These are phyloP conservation scores for Drosophila affinis DNA, from an alignment of 2,888 invertebrate genomes.

Conservation along the genomic window DNA sequence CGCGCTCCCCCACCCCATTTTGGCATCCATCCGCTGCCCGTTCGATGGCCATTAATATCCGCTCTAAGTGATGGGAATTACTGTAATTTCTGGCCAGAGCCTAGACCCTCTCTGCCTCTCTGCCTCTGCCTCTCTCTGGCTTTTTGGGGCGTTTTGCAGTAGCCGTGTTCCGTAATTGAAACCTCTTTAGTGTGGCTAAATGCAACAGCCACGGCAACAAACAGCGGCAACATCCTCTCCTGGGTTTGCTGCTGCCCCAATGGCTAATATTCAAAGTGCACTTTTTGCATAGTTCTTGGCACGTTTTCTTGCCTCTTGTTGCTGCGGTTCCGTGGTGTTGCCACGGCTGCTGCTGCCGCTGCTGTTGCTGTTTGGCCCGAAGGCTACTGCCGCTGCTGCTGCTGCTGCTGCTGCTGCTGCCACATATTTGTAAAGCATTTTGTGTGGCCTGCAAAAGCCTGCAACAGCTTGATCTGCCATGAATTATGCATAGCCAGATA, in stretches of 20 bases:
- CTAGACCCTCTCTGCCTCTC: conserved; percentile 63
- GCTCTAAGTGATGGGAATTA: conserved; percentile 82
- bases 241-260: neutral
- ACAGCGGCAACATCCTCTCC: conserved; percentile 23
- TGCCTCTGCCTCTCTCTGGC: conserved; percentile 23
- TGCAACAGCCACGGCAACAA: conserved; percentile 53
- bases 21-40: conserved; percentile 65
- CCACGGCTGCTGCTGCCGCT: conserved; percentile 49
- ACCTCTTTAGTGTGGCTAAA: conserved; percentile 80
- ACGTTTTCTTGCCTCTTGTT: conserved; percentile 56
- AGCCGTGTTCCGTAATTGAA: conserved; percentile 69
- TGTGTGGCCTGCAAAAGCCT: conserved; percentile 63
- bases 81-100: conserved; percentile 76
- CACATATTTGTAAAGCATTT: conserved; percentile 72
- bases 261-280: conserved; percentile 61
- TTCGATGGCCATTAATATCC: conserved; percentile 80
- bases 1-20: no score
- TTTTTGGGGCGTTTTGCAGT: conserved; percentile 58
- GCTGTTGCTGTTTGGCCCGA: conserved; percentile 58
- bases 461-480: conserved; percentile 70
- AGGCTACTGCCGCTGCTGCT: conserved; percentile 49
- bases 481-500: conserved; percentile 75
- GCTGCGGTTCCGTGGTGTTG: conserved; percentile 47
- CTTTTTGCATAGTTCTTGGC: conserved; percentile 79
- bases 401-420: conserved; percentile 32